Evolutionary conservation across 92 coral and sea anemone species (phyloP), one percentile per base, ranked within the genome.

Genomic region (Epizoanthus ramosus): DNA sequence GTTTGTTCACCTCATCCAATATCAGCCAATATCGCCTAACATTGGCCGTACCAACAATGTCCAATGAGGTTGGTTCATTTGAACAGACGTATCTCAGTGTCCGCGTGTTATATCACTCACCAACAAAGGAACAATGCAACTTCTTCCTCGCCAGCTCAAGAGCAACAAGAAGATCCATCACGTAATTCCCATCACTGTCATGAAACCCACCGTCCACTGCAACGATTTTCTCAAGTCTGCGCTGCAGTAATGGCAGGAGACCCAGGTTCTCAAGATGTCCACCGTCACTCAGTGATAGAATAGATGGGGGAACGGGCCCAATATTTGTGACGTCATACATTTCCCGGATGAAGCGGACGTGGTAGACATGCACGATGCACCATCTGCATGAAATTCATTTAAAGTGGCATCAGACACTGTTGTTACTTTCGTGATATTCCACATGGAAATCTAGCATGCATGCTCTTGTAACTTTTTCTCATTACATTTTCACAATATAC

Each of bases 211-310:
- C 97, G 75, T 93, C 94, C 17, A 88, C 91, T 5, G 88, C 83
- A 22, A 93, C 92, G 56, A 93, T 93, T 79, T 89, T 86, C 61
- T 88, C 87, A 19, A 93, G 72, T 71, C 91, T 88, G 25, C 87
- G 85, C 79, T 93, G 89, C 83, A 93, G 83, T 21, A 93, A 88
- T 0, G 92, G 68, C 37, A 93, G 73, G 57, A 93, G 81, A 31
- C 97, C 97, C 74, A 73, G 84, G 83, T 93, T 93, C 86, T 93
- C 97, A n/a, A 93, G 74, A 72, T 93, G 92, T 2, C 97, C 97
- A 24, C 86, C 92, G 59, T 93, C 97, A 83, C 97, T 93, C 47
- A 93, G 83, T 43, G 83, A 87, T 47, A 93, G 60, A 2, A 93
- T 83, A 25, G 97, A 92, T 3, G 97, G 97, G 57, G 91, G 88